Base-by-base conservation (phyloP, 2,797 vertebrate genomes). In the Oreortyx pictus region DNA sequence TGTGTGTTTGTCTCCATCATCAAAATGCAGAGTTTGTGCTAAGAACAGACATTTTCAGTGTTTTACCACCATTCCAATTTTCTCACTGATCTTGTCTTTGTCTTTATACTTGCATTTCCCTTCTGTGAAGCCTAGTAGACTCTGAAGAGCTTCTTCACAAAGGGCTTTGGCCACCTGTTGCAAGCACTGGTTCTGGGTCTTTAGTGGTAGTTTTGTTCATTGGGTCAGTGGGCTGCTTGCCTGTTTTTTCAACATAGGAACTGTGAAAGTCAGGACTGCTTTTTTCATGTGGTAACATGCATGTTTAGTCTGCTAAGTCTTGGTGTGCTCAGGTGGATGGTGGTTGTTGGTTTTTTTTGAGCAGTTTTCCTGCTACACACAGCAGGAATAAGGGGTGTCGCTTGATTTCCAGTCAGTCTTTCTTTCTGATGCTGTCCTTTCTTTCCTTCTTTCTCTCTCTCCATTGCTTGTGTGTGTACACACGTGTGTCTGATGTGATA, bases 401-500 rank as follows among this genome's bases (percentile, higher is more conserved):
- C 54, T 70, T 83, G 46, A 29, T 86, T 92, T 89, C 57, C 92
- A 85, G 44, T 31, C 95, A 78, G 62, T 68, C 86, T 95, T 56
- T 96, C 83, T 94, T 33, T 97, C 74, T 97, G 93, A 95, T 96
- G 75, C 92, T 96, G 91, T 96, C 92, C 82, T 96, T 90, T 91
- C 54, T 95, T 73, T 95, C 72, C 85, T 49, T 81, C 50, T 57
- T 17, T 52, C 50, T 52, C 27, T 52, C 61, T 62, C 39, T 43
- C 88, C 87, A 52, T 77, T 54, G 35, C 93, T 89, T 96, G 90
- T 70, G 80, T 89, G 47, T 46, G 94, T 84, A 89, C 79, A 50
- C 85, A 47, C 73, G 70, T 6, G 19, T 96, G 94, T 89, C 96
- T 95, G 95, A 76, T 94, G 96, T 92, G 94, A 92, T 92, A 82